Base-by-base conservation (phyloP, 2,888 invertebrate species). In the Watsonalla cultraria region DNA sequence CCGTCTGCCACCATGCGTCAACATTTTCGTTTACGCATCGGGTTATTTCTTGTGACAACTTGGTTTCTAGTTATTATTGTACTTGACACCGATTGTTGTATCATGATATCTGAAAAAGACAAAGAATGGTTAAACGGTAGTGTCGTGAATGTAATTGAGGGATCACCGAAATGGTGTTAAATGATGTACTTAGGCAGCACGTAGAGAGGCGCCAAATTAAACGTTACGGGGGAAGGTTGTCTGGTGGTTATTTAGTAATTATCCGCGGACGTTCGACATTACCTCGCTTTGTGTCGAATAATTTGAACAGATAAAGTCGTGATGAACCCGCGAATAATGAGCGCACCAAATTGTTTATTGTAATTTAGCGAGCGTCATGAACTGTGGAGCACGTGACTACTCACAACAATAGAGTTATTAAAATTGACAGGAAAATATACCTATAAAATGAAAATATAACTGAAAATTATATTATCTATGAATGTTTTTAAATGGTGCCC, bases 171-270 rank as follows among this genome's bases (percentile, higher is more conserved):
- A 80, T 68, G 68, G 65, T 60, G 60, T 70, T 68, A 77, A 74
- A 73, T 76, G 76, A 69, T 42, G 42, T 42, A 11, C 42, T 42
- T 8, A 11, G 11, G 64, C 62, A 66, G 63, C 66, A 77, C 82
- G 83, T 80, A 77, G 75, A 78, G 78, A 78, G 85, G 77, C 79
- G 79, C 79, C 75, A 83, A 84, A 89, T 87, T 81, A 85, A 87
- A 82, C 77, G 78, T 78, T 75, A 77, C 79, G 73, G 78, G 76
- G 79, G 80, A 70, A 80, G 82, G 80, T 70, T 78, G 81, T 79
- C 76, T 80, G 70, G 83, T 73, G 84, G 86, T 89, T 86, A 87
- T 87, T 83, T 78, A 72, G 86, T 81, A 87, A 89, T 90, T 89
- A 89, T 82, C 78, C 78, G 82, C 75, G 84, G 83, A 80, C 84